A percentile compares a stretch with the other conserved stretches of the same genome.
phyloP scores from a whole-genome alignment of 2,113 vertebrate species.

The Heterotilapia buettikoferi region DNA sequence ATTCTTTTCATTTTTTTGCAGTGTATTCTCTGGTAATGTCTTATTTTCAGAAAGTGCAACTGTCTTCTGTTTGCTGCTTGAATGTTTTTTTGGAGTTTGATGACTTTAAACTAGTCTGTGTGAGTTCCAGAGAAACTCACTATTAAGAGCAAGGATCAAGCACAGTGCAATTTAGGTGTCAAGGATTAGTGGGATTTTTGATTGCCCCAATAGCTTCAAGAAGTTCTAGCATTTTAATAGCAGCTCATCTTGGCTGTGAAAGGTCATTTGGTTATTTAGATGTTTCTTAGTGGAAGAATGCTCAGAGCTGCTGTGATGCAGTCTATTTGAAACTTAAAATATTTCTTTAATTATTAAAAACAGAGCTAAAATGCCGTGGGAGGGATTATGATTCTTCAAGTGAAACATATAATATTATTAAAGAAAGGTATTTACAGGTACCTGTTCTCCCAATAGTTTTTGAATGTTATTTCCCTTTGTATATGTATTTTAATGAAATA shows the following conservation, averaged over 20 bases:
- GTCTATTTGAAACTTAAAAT: background rate
- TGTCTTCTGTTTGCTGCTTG: background rate
- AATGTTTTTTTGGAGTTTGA: background rate
- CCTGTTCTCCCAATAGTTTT: background rate
- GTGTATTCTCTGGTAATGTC: background rate
- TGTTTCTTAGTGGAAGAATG: background rate
- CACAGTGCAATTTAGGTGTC: background rate
- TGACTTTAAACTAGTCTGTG: background rate
- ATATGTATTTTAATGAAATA: background rate
- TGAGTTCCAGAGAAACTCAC: background rate
- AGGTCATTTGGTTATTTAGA: background rate
- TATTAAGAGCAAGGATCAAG: background rate
- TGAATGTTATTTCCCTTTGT: background rate
- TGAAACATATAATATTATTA: background rate
- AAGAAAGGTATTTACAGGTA: background rate
- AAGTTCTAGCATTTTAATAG: background rate
- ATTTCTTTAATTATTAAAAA: background rate
- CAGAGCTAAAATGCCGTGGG: background rate
- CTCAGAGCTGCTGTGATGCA: background rate
- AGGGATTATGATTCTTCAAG: background rate
- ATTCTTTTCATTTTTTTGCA: background rate
- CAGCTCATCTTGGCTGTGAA: background rate
- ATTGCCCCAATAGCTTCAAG: background rate
- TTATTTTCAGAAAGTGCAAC: background rate
- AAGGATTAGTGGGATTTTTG: slow-evolving; percentile 12